phyloP scores from a whole-genome alignment of 2,113 vertebrate species.

The Glareola pratincola region DNA sequence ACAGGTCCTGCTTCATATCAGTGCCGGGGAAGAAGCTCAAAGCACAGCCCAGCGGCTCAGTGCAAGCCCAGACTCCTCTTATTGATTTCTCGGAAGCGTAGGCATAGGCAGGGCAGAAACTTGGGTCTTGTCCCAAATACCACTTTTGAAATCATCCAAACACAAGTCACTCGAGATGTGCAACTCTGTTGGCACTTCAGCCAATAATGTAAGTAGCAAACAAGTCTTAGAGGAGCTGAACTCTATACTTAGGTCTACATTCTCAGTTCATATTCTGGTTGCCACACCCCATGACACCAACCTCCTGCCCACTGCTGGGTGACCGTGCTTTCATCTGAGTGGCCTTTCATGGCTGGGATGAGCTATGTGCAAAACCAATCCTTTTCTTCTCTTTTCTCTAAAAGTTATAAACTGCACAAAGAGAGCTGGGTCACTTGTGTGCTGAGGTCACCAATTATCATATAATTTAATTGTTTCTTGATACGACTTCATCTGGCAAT shows the following conservation, averaged over 20 bases:
- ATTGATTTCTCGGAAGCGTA: fast-evolving
- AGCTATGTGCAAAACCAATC: not conserved
- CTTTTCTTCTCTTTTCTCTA: not conserved
- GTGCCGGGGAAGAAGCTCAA: not conserved
- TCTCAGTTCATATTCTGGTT: not conserved
- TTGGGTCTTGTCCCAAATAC: not conserved
- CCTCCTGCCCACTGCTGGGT: not conserved
- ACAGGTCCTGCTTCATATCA: not conserved
- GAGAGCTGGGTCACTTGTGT: not conserved
- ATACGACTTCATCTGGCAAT: not conserved
- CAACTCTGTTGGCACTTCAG: not conserved
- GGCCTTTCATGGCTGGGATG: not conserved
- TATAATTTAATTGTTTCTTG: not conserved
- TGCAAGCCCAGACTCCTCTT: not conserved
- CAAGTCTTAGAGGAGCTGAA: not conserved
- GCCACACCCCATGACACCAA: not conserved
- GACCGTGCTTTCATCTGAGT: not conserved
- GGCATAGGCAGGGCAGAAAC: not conserved
- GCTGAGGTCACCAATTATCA: not conserved
- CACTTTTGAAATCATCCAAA: not conserved
- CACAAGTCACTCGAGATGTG: not conserved
- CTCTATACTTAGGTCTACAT: not conserved
- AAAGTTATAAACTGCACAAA: not conserved
- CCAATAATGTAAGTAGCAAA: not conserved
- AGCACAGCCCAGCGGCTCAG: not conserved